Evolutionary conservation across 2,113 vertebrate species (phyloP).

Genomic region (Aspiorhynchus laticeps): DNA sequence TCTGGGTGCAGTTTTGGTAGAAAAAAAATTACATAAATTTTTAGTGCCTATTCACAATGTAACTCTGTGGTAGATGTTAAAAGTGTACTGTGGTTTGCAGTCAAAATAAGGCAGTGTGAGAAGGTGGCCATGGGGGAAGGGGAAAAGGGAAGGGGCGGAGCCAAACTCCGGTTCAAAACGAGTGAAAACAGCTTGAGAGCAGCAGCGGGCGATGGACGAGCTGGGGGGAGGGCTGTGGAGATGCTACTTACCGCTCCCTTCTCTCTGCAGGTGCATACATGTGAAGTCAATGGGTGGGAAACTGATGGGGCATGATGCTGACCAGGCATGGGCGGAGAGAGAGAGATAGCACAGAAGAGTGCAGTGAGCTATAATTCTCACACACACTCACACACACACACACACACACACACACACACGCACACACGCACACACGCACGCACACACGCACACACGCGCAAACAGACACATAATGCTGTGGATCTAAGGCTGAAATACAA

Average conservation of each 20-base stretch:
- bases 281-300: conserved; percentile 98
- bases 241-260: conserved; percentile 93
- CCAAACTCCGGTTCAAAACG: neutral
- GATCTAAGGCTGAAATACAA: conserved; percentile 21
- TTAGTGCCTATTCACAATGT: neutral
- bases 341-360: conserved; percentile 86
- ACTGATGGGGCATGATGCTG: conserved; percentile 92
- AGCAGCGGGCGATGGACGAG: conserved; percentile 61
- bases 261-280: conserved; percentile 98
- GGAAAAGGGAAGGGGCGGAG: neutral
- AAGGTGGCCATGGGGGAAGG: no score
- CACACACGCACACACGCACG: conserved; percentile 55
- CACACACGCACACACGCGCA: neutral
- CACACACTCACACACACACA: conserved; percentile 48
- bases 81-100: neutral
- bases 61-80: neutral
- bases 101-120: neutral
- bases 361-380: conserved; percentile 81
- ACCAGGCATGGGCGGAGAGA: conserved; percentile 65
- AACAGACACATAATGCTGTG: conserved; percentile 49
- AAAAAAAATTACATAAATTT: no score
- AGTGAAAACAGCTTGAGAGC: neutral
- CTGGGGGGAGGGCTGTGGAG: conserved; percentile 49
- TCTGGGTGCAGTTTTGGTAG: neutral
- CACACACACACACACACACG: neutral